Evolutionary conservation across 2,888 invertebrate species (phyloP).

Genomic region (Xestobium rufovillosum): DNA sequence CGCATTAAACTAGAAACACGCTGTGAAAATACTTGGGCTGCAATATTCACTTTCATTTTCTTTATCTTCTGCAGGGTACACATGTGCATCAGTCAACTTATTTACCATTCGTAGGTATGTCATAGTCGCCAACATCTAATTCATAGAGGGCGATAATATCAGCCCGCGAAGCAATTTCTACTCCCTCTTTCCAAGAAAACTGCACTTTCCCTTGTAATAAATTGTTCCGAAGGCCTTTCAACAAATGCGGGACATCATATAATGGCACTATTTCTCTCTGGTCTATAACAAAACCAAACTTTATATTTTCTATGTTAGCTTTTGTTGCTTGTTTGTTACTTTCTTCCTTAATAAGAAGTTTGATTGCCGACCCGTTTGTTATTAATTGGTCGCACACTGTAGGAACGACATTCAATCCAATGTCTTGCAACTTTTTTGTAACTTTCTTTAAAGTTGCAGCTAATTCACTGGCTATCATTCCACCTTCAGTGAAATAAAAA

Average conservation of each 20-base stretch:
- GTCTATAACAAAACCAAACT: too few species aligned
- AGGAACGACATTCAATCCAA: conserved; percentile 9
- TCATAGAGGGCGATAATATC: conserved; percentile 13
- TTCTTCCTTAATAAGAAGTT: conserved; percentile 5
- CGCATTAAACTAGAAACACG: too few species aligned
- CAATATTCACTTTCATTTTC: too few species aligned
- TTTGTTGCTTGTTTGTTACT: too few species aligned
- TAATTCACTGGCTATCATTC: conserved; percentile 5
- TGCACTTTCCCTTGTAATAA: too few species aligned
- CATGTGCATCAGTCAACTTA: conserved; percentile 11
- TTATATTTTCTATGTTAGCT: too few species aligned
- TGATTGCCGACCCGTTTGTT: conserved; percentile 6
- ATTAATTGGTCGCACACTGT: conserved; percentile 11
- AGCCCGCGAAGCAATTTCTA: conserved; percentile 12
- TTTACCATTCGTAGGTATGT: conserved; percentile 8
- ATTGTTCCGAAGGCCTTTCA: too few species aligned
- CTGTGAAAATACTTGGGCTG: too few species aligned
- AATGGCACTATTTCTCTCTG: too few species aligned
- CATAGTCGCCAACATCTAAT: conserved; percentile 7
- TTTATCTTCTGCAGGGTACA: too few species aligned
- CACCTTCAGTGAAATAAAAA: conserved; percentile 11
- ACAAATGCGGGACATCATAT: too few species aligned
- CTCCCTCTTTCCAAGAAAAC: conserved; percentile 5
- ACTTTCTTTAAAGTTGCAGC: conserved; percentile 7
- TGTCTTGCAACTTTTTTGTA: conserved; percentile 4